Percentiles rank a stretch among this genome's conserved stretches.
Conservation (phyloP, 2,113 vertebrate species). For the Mesembrinibis cayennensis region DNA sequence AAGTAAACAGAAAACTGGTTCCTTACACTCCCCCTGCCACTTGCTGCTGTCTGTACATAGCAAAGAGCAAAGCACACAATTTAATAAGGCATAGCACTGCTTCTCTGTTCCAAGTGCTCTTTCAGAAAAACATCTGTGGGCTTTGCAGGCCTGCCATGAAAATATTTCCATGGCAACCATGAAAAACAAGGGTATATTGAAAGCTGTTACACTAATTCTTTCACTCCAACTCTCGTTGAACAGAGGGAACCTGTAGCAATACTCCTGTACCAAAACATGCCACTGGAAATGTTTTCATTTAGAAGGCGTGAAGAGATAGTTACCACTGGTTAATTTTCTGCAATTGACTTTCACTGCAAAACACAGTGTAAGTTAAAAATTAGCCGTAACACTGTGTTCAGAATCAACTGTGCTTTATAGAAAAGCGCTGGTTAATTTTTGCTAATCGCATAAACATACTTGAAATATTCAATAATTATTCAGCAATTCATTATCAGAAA, state of each 20-base stretch:
- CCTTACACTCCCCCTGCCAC: not conserved
- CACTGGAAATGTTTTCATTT: not conserved
- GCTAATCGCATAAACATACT: not conserved
- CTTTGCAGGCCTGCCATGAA: not conserved
- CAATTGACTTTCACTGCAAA: not conserved
- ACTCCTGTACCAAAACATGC: not conserved
- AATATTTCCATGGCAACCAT: slow-evolving; percentile 41
- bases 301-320: not conserved
- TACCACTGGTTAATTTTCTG: not conserved
- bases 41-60: not conserved
- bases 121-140: not conserved
- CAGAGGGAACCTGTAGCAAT: not conserved
- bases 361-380: not conserved
- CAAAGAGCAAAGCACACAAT: rapidly evolving
- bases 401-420: not conserved
- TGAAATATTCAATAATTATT: not conserved
- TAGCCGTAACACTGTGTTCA: not conserved
- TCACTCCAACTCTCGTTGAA: not conserved
- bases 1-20: not conserved
- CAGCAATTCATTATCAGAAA: not conserved
- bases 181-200: not conserved
- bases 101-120: not conserved
- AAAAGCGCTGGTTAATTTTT: not conserved
- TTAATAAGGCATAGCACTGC: not conserved
- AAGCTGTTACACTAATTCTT: not conserved